Base-by-base conservation (phyloP, 2,113 vertebrate species). In the Lepus timidus region DNA sequence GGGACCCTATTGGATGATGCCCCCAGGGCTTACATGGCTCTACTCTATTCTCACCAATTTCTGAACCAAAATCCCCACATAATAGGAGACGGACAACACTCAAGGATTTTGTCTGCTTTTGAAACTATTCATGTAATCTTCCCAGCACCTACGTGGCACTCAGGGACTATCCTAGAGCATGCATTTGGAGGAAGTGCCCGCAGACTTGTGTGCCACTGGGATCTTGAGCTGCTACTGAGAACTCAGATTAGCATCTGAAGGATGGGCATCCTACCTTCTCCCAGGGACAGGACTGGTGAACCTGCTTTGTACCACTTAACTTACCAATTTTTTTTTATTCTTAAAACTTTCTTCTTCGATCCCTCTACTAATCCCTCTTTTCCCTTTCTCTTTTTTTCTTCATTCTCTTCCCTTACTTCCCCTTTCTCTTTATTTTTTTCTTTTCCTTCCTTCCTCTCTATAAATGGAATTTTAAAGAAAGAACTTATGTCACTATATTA, bases 261-360 rank as follows among this genome's bases (percentile, higher is more conserved):
- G 39, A 39, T 9, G 33, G 25, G 11, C 31, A 1, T 55, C 29
- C 39, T 0, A 0, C 27, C 9, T 33, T 58, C 9, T 36, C 3
- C 10, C 1, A 13, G 29, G 22, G 8, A 61, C 9, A 49, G 8
- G 12, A 14, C 19, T 25, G 3, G 11, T n/a, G 1, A 31, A 20
- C 39, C 88, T 68, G 25, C 20, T 83, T 81, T 23, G 33, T 44
- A 70, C n/a, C 64, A 19, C 89, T 83, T 49, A 9, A 64, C 83
- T 2, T 29, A 1, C 8, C 14, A 19, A 31, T 55, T 58, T 64
- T 61, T 76, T 44, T 55, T 9, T 27, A 23, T 86, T 90, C 20
- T 9, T 27, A 92, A 83, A 68, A n/a, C 52, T 78, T 81, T 25
- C 20, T 20, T 22, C 6, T 9, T 1, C 22, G 7, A 33, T 68